Conservation (phyloP, 2,113 vertebrate species). For the Pedetes capensis region DNA sequence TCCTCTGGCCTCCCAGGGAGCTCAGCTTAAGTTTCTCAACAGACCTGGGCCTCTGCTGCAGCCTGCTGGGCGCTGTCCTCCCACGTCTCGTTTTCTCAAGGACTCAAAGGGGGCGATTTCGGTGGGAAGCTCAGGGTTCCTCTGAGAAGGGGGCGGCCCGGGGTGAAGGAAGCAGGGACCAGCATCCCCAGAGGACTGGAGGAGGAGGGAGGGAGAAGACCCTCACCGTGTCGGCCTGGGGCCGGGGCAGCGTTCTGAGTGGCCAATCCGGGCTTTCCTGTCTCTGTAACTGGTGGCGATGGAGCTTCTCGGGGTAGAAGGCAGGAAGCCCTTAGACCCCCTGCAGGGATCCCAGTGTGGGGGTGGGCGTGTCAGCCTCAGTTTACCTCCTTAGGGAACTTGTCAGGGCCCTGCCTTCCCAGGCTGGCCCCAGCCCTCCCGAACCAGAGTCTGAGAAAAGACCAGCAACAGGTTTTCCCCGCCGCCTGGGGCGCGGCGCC, state of each 20-base stretch:
- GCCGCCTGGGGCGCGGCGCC: neutral
- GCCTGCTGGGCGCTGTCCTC: neutral
- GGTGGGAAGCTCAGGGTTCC: neutral
- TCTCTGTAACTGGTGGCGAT: no score
- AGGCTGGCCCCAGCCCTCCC: neutral
- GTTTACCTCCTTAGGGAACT: neutral
- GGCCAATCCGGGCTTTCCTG: neutral
- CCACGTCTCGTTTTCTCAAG: neutral
- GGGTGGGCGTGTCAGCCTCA: neutral
- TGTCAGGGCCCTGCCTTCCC: neutral
- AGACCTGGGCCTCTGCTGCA: neutral
- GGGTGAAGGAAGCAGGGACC: neutral
- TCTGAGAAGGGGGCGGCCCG: neutral
- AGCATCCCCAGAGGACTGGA: neutral
- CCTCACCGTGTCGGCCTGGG: neutral
- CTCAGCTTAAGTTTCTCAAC: neutral
- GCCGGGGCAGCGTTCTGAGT: rapidly evolving
- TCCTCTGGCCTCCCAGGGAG: neutral
- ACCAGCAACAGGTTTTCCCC: no score
- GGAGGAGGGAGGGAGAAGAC: neutral
- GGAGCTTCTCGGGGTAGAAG: neutral
- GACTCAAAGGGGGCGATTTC: neutral
- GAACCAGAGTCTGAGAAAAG: neutral
- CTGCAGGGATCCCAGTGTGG: neutral
- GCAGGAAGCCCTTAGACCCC: neutral